Conservation (phyloP, 2,888 invertebrate genomes). For the Andricus quercusramuli region DNA sequence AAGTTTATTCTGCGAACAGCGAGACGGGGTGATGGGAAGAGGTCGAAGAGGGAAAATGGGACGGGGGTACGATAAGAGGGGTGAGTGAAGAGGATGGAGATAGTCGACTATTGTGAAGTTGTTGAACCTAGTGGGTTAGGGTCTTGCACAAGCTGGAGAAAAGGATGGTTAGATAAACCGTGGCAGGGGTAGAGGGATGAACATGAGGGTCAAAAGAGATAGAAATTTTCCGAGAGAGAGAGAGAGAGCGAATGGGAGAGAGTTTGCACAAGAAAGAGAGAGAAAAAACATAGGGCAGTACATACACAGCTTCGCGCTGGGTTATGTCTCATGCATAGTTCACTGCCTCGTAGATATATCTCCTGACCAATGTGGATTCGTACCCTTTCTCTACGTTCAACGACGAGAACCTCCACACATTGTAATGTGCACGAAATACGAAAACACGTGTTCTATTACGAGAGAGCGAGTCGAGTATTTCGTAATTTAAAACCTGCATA, state of each 20-base stretch:
- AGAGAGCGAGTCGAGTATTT: slow-evolving; percentile 19
- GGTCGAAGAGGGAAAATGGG: slow-evolving; percentile 28
- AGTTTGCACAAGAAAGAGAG: slow-evolving; percentile 4
- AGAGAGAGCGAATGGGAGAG: slow-evolving; percentile 26
- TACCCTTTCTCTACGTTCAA: not conserved
- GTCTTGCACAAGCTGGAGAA: slow-evolving; percentile 41
- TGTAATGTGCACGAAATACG: not conserved
- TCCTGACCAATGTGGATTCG: slow-evolving; percentile 25
- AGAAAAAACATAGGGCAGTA: slow-evolving; percentile 30
- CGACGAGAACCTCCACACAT: slow-evolving; percentile 3
- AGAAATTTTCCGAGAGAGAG: not conserved
- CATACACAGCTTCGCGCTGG: slow-evolving; percentile 3
- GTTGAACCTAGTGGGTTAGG: slow-evolving; percentile 55
- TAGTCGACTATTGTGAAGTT: slow-evolving; percentile 68
- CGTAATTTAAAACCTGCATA: slow-evolving; percentile 25
- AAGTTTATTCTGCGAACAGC: slow-evolving; percentile 66
- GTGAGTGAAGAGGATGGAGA: slow-evolving; percentile 20
- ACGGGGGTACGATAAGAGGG: slow-evolving; percentile 36
- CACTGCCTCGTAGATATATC: slow-evolving; percentile 48
- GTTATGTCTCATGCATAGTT: slow-evolving; percentile 55
- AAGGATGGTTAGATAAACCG: slow-evolving; percentile 42
- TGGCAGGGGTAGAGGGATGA: slow-evolving; percentile 25
- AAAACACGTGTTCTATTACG: slow-evolving; percentile 24
- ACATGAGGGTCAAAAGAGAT: slow-evolving; percentile 18
- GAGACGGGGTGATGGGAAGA: slow-evolving; percentile 22